Percentiles rank a stretch among this genome's conserved stretches.
These are phyloP conservation scores for Micromesistius poutassou DNA, from an alignment of 2,797 vertebrate genomes.

Conservation along the genomic window DNA sequence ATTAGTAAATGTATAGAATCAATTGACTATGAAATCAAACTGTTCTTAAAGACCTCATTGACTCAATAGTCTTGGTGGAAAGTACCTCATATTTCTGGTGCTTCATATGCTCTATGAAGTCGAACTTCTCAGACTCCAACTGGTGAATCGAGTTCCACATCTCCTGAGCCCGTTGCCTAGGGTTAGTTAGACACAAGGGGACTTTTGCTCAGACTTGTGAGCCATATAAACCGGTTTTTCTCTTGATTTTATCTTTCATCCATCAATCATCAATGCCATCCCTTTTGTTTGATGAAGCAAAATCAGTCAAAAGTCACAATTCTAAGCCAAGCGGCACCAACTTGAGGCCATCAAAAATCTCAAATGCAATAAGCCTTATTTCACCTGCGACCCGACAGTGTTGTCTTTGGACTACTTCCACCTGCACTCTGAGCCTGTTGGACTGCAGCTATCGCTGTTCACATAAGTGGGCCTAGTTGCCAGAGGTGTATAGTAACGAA, in stretches of 20 bases:
- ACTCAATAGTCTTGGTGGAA: not conserved
- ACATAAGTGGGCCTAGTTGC: no score
- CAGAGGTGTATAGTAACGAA: no score
- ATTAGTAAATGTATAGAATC: not conserved
- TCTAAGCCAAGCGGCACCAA: not conserved
- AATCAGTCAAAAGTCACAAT: not conserved
- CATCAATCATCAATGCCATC: not conserved
- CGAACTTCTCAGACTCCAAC: constrained; percentile 90
- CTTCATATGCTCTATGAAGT: constrained; percentile 82
- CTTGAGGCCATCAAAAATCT: not conserved
- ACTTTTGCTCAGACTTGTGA: not conserved
- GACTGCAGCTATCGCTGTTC: no score
- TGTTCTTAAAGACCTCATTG: not conserved
- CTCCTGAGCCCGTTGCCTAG: constrained; percentile 81
- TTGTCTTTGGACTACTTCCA: no score
- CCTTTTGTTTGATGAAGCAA: no score
- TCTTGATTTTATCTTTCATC: not conserved
- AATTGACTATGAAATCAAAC: not conserved
- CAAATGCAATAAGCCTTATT: no score
- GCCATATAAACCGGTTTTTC: not conserved
- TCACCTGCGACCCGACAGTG: no score
- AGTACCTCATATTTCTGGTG: constrained; percentile 87
- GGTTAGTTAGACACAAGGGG: constrained; percentile 10
- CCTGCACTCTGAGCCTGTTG: no score
- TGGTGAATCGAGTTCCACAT: constrained; percentile 84